Evolutionary conservation across 2,113 vertebrate species (phyloP).

Genomic region (Platichthys flesus): DNA sequence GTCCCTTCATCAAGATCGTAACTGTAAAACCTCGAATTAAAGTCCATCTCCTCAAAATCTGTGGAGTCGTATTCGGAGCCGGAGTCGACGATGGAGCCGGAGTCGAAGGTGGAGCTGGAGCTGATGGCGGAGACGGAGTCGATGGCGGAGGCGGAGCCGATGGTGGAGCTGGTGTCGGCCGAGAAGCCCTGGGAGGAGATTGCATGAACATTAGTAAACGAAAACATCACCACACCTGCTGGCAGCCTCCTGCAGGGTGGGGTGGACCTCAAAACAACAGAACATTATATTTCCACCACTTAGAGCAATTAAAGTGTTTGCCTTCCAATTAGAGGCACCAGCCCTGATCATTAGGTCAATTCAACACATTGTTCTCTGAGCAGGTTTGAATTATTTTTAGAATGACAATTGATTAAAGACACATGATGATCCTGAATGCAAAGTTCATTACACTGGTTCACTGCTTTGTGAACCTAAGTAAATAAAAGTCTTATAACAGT

Average conservation of each 20-base stretch:
- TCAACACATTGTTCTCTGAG: background rate
- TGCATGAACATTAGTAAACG: background rate
- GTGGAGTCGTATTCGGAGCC: background rate
- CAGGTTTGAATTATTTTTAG: background rate
- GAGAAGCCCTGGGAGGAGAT: background rate
- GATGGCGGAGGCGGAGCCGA: no score
- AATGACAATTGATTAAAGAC: background rate
- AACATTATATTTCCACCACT: fast-evolving
- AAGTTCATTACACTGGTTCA: background rate
- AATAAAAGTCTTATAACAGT: no score
- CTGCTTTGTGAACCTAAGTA: no score
- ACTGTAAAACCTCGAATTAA: background rate
- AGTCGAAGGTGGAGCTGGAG: no score
- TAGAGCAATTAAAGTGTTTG: background rate
- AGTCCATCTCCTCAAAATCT: background rate
- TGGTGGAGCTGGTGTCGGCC: background rate
- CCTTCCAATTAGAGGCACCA: background rate
- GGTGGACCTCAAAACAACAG: background rate
- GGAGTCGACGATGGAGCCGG: background rate
- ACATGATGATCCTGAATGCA: background rate
- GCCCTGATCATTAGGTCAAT: background rate
- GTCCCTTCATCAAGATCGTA: background rate
- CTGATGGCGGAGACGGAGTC: no score
- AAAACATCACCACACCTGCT: background rate
- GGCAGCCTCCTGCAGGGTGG: background rate